Evolutionary conservation across 2,797 vertebrate species (phyloP), one percentile per base, ranked within the genome.

Genomic region (Chaetodon trifasciatus): DNA sequence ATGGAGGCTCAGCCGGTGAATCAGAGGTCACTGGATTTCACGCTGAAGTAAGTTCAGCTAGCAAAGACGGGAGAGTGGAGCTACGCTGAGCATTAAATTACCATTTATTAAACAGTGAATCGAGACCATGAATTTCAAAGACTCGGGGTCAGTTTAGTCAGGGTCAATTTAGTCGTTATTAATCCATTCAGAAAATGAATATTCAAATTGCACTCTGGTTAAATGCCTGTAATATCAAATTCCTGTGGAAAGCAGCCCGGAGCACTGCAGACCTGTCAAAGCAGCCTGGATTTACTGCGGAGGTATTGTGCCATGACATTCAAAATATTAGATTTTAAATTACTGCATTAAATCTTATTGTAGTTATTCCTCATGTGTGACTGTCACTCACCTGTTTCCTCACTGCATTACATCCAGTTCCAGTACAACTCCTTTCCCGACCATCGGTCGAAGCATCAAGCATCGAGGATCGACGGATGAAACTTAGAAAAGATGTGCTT

Each of bases 1-100:
- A 74, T 49, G 68, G 23, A 64, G 46, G 56, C 62, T 68, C 24
- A 24, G 13, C 47, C 81, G 23, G 57, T 58, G 74, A 78, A 55
- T 81, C 70, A 40, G 81, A 84, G 85, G 85, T 91, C 87, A 82
- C 49, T 5, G 58, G 74, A 91, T 91, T 92, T 91, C 86, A 91
- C 75, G 57, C 63, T 76, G 69, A 86, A 70, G 61, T 55, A 49
- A 69, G 80, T 79, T 86, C 90, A 79, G 70, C 78, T 82, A 58
- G 75, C 42, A 21, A 61, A 80, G 79, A 82, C 6, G 61, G 70
- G 40, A 70, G 71, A 88, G 69, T 0, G n/a, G 68, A 62, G 83
- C 78, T 44, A 49, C 23, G 47, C 86, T 28, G 70, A 81, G 82
- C 83, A 85, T 87, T 83, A 84, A 86, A 90, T 91, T 89, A 83